These are phyloP conservation scores for Chaetodon auriga DNA, from an alignment of 2,113 vertebrate genomes.

Conservation along the genomic window DNA sequence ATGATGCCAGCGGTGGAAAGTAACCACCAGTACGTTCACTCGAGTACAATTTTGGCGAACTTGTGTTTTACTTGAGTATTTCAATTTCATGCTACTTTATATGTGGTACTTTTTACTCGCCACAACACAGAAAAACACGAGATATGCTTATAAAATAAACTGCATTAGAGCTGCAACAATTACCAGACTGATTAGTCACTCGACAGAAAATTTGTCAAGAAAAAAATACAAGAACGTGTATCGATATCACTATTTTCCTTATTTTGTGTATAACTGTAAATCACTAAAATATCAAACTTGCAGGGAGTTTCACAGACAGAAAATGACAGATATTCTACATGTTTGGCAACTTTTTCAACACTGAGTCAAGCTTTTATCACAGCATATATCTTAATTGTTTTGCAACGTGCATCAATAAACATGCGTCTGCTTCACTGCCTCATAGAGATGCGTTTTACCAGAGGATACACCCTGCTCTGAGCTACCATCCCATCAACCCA, in stretches of 20 bases:
- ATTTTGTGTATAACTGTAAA: background rate
- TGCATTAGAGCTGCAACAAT: background rate
- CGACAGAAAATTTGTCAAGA: background rate
- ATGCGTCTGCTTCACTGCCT: background rate
- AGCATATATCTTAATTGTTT: background rate
- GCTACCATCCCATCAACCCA: conserved; percentile 47
- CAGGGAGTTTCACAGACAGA: background rate
- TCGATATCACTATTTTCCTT: background rate
- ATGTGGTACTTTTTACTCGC: background rate
- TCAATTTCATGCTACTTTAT: background rate
- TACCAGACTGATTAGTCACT: background rate
- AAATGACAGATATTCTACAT: too few species aligned
- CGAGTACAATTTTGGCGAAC: background rate
- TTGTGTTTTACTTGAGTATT: background rate
- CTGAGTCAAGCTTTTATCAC: background rate
- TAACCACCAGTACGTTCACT: background rate
- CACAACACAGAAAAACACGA: background rate
- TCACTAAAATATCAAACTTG: background rate
- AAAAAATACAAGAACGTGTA: background rate
- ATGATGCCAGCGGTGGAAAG: conserved; percentile 6
- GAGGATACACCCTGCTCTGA: conserved; percentile 1
- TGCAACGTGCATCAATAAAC: background rate
- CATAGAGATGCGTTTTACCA: background rate
- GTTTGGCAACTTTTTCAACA: background rate
- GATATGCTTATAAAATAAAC: background rate